These are phyloP conservation scores for Microtus pennsylvanicus DNA, from an alignment of 2,113 vertebrate species.

Conservation along the genomic window DNA sequence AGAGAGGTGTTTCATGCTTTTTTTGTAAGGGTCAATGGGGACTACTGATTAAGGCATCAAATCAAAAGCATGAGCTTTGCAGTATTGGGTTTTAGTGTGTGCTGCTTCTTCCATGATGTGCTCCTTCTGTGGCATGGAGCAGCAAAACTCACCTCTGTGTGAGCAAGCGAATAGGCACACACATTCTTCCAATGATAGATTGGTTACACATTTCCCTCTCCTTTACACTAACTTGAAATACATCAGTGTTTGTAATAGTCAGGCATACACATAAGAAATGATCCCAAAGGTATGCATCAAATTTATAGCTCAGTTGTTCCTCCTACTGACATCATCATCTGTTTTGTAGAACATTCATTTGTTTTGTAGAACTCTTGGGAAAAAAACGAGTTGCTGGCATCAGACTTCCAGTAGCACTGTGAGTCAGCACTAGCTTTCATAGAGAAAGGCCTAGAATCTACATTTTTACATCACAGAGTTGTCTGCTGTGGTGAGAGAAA, in stretches of 20 bases:
- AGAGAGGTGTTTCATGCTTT: background rate
- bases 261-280: background rate
- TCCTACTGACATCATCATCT: background rate
- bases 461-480: background rate
- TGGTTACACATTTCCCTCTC: background rate
- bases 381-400: background rate
- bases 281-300: background rate
- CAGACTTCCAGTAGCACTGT: constrained; percentile 1
- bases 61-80: background rate
- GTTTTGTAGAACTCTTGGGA: background rate
- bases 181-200: background rate
- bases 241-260: background rate
- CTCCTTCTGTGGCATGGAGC: background rate
- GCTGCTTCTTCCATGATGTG: background rate
- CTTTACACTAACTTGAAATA: background rate
- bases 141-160: background rate
- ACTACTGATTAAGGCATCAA: background rate
- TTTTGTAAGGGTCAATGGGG: background rate
- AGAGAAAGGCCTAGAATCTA: background rate
- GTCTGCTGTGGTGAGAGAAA: background rate
- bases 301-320: background rate
- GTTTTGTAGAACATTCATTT: background rate
- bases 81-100: background rate
- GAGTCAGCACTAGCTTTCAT: background rate
- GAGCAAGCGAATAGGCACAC: background rate